Conservation (phyloP, 1,140 invertebrate genomes). For the Bacillus rossius region DNA sequence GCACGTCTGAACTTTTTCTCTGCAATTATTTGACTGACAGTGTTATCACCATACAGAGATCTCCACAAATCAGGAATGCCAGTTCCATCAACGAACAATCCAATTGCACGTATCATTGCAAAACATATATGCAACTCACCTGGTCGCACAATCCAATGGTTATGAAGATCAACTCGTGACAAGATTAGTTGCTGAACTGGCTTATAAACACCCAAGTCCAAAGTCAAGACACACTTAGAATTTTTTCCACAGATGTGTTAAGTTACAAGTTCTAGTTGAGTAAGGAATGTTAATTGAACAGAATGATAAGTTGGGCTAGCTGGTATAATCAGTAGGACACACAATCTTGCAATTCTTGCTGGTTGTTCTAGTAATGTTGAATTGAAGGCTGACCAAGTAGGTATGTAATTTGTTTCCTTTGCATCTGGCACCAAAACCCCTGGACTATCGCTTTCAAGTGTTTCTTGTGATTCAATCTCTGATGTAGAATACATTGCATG, state of each 20-base stretch:
- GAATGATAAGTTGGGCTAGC: neutral
- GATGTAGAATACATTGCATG: neutral
- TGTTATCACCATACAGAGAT: neutral
- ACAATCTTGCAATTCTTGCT: neutral
- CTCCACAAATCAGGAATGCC: slow-evolving; percentile 7
- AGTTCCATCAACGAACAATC: slow-evolving; percentile 2
- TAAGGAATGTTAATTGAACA: slow-evolving; percentile 4
- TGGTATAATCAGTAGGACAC: neutral
- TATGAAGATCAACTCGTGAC: neutral
- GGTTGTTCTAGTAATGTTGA: slow-evolving; percentile 1
- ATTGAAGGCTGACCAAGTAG: neutral
- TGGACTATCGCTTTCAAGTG: neutral
- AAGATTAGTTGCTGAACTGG: slow-evolving; percentile 5
- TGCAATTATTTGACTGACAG: neutral
- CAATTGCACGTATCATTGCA: slow-evolving; percentile 1
- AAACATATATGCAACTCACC: slow-evolving; percentile 5
- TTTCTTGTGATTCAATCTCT: neutral
- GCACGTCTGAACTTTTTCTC: neutral
- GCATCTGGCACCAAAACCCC: neutral
- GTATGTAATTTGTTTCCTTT: neutral
- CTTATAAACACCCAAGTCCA: neutral
- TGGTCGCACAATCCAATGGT: neutral
- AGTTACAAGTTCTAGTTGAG: slow-evolving; percentile 1
- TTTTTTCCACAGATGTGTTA: slow-evolving; percentile 1
- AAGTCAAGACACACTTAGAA: neutral